Conservation (phyloP, 64 coral and sea anemone genomes). For the Montipora efflorescens region DNA sequence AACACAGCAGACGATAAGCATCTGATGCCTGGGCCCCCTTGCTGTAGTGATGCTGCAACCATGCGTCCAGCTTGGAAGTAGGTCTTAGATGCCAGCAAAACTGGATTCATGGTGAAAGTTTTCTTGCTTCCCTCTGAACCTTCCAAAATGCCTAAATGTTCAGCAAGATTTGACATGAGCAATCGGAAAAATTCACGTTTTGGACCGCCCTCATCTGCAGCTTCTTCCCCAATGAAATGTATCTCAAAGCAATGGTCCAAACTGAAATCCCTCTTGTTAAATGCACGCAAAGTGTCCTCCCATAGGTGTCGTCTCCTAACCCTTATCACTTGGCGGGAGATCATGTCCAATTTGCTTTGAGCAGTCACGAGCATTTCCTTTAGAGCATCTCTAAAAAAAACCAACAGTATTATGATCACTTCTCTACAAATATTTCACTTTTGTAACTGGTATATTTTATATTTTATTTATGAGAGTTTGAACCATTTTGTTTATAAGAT, state of each 20-base stretch:
- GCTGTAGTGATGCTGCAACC: background rate
- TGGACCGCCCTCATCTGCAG: constrained; percentile 60
- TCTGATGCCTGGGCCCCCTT: constrained; percentile 26
- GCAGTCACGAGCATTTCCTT: too few species aligned
- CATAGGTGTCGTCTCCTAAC: constrained; percentile 46
- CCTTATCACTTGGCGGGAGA: constrained; percentile 6
- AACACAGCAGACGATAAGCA: constrained; percentile 12
- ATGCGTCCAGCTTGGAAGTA: constrained; percentile 5
- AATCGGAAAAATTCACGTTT: constrained; percentile 56
- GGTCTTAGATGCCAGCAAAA: background rate
- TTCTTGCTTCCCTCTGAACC: background rate
- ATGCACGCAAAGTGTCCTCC: constrained; percentile 38
- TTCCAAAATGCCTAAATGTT: constrained; percentile 11
- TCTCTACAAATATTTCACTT: too few species aligned
- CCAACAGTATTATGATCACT: too few species aligned
- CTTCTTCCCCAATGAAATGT: constrained; percentile 67
- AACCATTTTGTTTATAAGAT: too few species aligned
- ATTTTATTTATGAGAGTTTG: too few species aligned
- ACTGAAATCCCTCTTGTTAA: constrained; percentile 31
- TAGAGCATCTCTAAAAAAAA: too few species aligned
- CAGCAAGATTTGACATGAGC: constrained; percentile 26
- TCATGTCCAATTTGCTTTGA: constrained; percentile 9
- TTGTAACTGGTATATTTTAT: too few species aligned
- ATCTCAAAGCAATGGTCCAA: constrained; percentile 18
- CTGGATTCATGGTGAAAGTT: constrained; percentile 7